Evolutionary conservation across 2,888 invertebrate genomes (phyloP), one percentile per base, ranked within the genome.

Genomic region (Alloplasta piceator): DNA sequence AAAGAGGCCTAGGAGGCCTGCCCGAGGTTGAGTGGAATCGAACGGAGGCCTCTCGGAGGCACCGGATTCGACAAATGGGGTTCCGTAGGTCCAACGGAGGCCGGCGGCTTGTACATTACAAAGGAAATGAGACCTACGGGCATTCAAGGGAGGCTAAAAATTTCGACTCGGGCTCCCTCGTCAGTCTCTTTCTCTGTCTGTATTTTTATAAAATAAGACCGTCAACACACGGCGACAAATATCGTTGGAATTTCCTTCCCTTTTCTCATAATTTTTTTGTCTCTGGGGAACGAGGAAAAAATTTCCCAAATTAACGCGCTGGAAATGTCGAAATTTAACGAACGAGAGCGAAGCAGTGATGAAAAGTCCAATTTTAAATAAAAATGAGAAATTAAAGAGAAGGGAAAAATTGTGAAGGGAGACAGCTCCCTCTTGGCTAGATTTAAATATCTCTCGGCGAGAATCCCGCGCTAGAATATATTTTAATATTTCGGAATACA

Each of bases 401-500:
- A 6, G 68, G 16, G 55, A 2, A 9, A n/a, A 36, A 26, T 7
- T n/a, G 12, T 14, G 5, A 7, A 10, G 68, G 41, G 46, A 61
- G 43, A 36, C 36, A n/a, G n/a, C 56, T 76, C 68, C 77, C 63
- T 61, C 89, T 90, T 90, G 91, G n/a, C n/a, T n/a, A n/a, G n/a
- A n/a, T 89, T 90, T 91, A 91, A 90, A 90, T 90, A 91, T 92
- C 90, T 89, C 86, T n/a, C 90, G 88, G 87, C 88, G 86, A 89
- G 76, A 81, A 85, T 78, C 83, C 83, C 88, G 89, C 88, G 86
- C 88, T 87, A 85, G 92, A 92, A 91, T 91, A 91, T 91, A 92
- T 91, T 92, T 92, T 91, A 92, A 91, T 92, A 92, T 91, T 92
- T 91, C 89, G 90, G 91, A 91, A 91, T 92, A 92, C 90, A 91